Evolutionary conservation across 2,113 vertebrate species (phyloP).

Genomic region (Ophiodon elongatus): DNA sequence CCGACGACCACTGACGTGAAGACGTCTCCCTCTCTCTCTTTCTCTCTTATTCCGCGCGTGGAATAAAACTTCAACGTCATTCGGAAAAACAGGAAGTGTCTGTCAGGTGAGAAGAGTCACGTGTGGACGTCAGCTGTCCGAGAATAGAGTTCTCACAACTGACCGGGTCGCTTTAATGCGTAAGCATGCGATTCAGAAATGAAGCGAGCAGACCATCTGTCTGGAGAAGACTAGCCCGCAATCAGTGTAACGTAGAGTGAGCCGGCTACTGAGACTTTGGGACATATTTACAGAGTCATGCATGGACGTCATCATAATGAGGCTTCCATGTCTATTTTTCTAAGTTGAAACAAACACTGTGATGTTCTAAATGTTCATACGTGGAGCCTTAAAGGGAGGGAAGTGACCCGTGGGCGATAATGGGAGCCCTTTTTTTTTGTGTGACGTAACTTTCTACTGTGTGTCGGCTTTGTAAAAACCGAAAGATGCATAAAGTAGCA

Average conservation of each 20-base stretch:
- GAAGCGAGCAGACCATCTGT: background rate
- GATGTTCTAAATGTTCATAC: background rate
- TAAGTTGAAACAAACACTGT: background rate
- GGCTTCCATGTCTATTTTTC: background rate
- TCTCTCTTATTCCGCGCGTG: too few relatives aligned
- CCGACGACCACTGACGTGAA: background rate
- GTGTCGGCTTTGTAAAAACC: background rate
- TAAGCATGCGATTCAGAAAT: rapidly evolving
- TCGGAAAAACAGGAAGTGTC: background rate
- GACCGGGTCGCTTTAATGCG: background rate
- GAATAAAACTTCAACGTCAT: background rate
- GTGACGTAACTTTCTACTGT: background rate
- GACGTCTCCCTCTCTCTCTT: background rate
- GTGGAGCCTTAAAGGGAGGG: background rate
- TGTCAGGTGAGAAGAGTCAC: constrained; percentile 31
- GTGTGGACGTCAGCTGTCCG: constrained; percentile 20
- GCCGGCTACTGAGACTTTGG: background rate
- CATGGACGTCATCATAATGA: background rate
- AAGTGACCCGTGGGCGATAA: too few relatives aligned
- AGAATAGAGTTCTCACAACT: background rate
- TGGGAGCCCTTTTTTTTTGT: background rate
- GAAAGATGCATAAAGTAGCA: background rate
- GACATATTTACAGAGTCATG: background rate
- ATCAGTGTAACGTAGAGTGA: background rate
- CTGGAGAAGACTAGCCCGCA: background rate